Evolutionary conservation across 1,140 invertebrate genomes (phyloP).

Genomic region (Megalopta genalis): DNA sequence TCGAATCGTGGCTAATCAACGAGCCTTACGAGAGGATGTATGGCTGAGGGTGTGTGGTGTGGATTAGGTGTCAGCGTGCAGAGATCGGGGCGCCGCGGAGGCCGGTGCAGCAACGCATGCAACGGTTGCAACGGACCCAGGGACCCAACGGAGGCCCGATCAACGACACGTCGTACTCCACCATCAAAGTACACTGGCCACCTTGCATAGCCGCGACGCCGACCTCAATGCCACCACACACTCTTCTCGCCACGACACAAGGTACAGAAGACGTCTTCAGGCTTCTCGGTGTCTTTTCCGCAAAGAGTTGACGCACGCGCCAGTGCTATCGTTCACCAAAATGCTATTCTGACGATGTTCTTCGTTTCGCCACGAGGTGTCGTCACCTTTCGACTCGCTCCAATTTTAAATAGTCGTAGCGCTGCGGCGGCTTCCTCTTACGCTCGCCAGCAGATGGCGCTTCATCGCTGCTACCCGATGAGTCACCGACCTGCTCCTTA

Average conservation of each 20-base stretch:
- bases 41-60: slow-evolving; percentile 75
- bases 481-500: too few relatives aligned
- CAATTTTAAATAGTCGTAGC: too few relatives aligned
- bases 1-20: slow-evolving; percentile 29
- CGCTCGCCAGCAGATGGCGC: too few relatives aligned
- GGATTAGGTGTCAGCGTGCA: slow-evolving; percentile 74
- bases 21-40: slow-evolving; percentile 35
- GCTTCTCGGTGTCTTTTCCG: slow-evolving; percentile 8
- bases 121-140: slow-evolving; percentile 42
- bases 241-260: slow-evolving; percentile 72
- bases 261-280: slow-evolving; percentile 61
- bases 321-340: not conserved
- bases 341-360: too few relatives aligned
- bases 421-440: too few relatives aligned
- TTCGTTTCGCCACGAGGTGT: too few relatives aligned
- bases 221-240: slow-evolving; percentile 70
- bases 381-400: too few relatives aligned
- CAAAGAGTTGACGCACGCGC: too few relatives aligned
- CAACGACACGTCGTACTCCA: slow-evolving; percentile 63
- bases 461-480: too few relatives aligned
- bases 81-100: slow-evolving; percentile 67
- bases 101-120: slow-evolving; percentile 54
- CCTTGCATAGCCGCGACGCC: slow-evolving; percentile 59
- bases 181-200: slow-evolving; percentile 60
- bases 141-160: slow-evolving; percentile 41